phyloP scores from a whole-genome alignment of 2,888 invertebrate species.

The Andricus quercusramuli region DNA sequence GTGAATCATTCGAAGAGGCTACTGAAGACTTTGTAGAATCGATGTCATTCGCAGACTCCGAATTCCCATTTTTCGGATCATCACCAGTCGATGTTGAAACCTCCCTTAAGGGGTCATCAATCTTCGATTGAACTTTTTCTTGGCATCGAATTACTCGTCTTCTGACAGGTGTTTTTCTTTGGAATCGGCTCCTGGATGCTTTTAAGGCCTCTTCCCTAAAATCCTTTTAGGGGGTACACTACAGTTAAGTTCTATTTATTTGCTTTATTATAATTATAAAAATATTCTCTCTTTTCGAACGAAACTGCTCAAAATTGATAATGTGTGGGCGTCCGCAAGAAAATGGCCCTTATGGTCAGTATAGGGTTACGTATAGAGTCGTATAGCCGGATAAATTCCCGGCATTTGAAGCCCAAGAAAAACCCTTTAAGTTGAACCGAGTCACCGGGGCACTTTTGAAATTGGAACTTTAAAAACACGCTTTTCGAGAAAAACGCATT shows the following conservation, averaged over 20 bases:
- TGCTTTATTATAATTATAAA: neutral
- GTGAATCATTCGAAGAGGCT: neutral
- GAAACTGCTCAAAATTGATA: no score
- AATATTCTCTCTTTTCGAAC: neutral
- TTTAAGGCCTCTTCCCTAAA: neutral
- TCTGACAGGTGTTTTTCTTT: neutral
- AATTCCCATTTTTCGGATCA: neutral
- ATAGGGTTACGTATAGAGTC: no score
- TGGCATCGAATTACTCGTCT: neutral
- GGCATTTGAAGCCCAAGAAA: no score
- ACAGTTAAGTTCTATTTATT: neutral
- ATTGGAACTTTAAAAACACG: no score
- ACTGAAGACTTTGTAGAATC: constrained; percentile 5
- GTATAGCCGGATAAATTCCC: no score
- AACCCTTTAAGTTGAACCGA: no score
- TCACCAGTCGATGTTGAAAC: neutral
- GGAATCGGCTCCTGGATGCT: neutral
- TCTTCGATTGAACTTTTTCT: neutral
- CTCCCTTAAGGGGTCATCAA: neutral
- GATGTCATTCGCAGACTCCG: neutral
- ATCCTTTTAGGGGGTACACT: neutral
- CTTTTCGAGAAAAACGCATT: no score
- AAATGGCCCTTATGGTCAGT: no score
- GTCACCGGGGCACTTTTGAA: no score
- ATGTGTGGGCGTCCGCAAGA: no score